Evolutionary conservation across 1,140 invertebrate species (phyloP), one percentile per base, ranked within the genome.

Genomic region (Maniola jurtina): DNA sequence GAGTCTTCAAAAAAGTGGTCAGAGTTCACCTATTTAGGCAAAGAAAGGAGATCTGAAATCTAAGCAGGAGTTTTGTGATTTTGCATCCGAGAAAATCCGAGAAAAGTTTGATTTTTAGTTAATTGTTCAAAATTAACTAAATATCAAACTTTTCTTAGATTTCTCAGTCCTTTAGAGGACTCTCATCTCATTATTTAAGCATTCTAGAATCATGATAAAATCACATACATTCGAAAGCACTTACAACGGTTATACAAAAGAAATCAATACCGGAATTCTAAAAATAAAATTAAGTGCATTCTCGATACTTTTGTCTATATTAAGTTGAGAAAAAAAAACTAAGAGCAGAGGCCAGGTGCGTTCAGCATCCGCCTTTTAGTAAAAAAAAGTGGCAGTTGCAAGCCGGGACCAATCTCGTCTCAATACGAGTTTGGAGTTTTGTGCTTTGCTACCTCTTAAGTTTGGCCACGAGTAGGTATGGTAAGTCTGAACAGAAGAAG

Each of bases 301-400:
- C 57, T 45, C 15, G 8, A 59, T 25, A 25, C 25, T 47, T 52
- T 56, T 63, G 52, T 61, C 40, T 61, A 33, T 40, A 47, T 25
- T 25, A 25, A 2, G 25, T 25, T 55, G 48, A 65, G n/a, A 38
- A 65, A 74, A 78, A 79, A 79, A 79, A 79, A 67, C 56, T 65
- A 56, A 61, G 47, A 61, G 64, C 52, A 73, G 65, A 70, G 70
- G 73, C 86, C 86, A 89, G 86, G 86, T 89, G 86, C 81, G 72
- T 77, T 70, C 75, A 75, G 81, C 79, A 84, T 86, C 85, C 83
- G 83, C 59, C 58, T 73, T 64, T 68, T 61, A 42, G 40, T 15
- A 25, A 79, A 64, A 69, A 76, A 75, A 79, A 77, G 65, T 64
- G 73, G 67, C 71, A 71, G 76, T 73, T 77, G 75, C 60, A 54